Evolutionary conservation across 2,113 vertebrate species (phyloP), one percentile per base, ranked within the genome.

Genomic region (Delphinapterus leucas): DNA sequence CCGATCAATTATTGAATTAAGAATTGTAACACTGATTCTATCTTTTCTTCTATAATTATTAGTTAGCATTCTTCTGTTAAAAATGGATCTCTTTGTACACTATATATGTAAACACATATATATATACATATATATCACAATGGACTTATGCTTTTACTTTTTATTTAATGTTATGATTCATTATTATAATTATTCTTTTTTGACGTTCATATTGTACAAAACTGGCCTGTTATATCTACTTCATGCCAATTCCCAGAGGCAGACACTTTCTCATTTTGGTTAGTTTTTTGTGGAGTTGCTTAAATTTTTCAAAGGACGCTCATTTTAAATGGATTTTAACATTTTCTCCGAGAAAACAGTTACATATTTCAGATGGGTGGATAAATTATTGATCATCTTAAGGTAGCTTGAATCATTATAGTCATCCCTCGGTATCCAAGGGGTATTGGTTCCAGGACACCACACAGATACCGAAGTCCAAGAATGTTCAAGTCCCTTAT

Each of bases 261-360:
- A 14, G n/a, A 83, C 12, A 79, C 26, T 49, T 61, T 87, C 25
- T 79, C 20, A 17, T 13, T 38, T 60, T 76, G 26, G 36, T 90
- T 88, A 70, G 9, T 47, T 33, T 83, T 84, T 82, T 61, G 31
- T 85, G 76, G 36, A 65, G 49, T 88, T 85, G 49, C 65, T 93
- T 88, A 80, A 88, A 53, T 63, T 88, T 83, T 92, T 91, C 53
- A 53, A 13, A 73, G 23, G 44, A 26, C 20, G 84, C 92, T 77
- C 60, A 77, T 68, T 95, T 93, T 82, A 85, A 92, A 82, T 86
- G 41, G 44, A 96, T 93, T 92, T 97, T 88, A n/a, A 65, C 31
- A 80, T 68, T 88, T 63, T 49, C 60, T 58, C 53, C 36, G 38
- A 92, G 77, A 60, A 92, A 88, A 2, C 21, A 49, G 26, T 63